Evolutionary conservation across 2,797 vertebrate genomes (phyloP), one percentile per base, ranked within the genome.

Genomic region (Syndactyla subalaris): DNA sequence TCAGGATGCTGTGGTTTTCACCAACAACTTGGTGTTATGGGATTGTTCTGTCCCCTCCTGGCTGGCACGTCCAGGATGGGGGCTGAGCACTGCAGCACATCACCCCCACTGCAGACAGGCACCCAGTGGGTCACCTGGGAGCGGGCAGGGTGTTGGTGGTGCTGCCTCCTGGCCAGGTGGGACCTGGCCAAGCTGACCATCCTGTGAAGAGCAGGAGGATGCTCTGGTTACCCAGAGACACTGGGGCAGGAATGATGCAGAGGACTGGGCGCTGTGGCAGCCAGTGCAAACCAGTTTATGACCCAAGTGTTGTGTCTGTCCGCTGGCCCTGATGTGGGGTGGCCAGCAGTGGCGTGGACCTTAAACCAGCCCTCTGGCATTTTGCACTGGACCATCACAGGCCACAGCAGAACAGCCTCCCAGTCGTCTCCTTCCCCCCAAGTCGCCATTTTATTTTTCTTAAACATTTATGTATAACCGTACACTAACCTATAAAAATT

Each of bases 401-500:
- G 10, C 39, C 4, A 7, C 32, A 15, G 63, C 63, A 9, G 58
- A n/a, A 39, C 18, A 34, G 20, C 76, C 93, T 74, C 83, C 63
- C 3, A 3, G 38, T 61, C 9, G 0, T 6, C 39, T 34, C 88
- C 72, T 95, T 55, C 85, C 72, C 63, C 73, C 62, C 2, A 9
- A 68, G 77, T 87, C 85, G 32, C 89, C 92, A 95, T 93, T 70
- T 95, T 94, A 94, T 81, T 97, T 96, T 87, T 45, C 74, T 95
- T 92, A 93, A 92, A 77, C 43, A 18, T 97, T 97, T 95, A 93
- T 97, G 96, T 97, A 36, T 77, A 94, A 85, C 88, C 15, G 66
- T 96, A 96, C 96, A 89, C 65, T 94, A 94, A 97, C 96, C 85
- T 95, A 89, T 88, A 97, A 95, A 97, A 97, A 98, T 97, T 97